Conservation (phyloP, 2,797 vertebrate species). For the Eidolon dupreanum region DNA sequence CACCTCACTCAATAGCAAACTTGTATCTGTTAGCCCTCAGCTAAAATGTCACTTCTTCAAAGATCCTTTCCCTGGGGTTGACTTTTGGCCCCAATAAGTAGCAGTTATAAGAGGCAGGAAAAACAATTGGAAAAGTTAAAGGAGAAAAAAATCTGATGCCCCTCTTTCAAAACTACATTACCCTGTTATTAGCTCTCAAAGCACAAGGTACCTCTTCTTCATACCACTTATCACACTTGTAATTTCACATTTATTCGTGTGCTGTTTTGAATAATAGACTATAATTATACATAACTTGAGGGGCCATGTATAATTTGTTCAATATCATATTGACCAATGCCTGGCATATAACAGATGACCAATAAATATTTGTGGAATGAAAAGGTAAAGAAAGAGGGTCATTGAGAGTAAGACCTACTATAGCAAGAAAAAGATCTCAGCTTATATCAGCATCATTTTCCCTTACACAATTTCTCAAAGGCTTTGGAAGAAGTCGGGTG, state of each 20-base stretch:
- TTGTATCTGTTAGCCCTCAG: background rate
- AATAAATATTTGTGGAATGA: background rate
- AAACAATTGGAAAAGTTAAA: no score
- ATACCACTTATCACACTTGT: background rate
- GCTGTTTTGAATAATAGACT: background rate
- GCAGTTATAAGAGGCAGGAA: no score
- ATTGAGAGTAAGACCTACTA: background rate
- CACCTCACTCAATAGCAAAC: background rate
- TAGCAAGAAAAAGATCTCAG: background rate
- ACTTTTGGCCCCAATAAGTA: no score
- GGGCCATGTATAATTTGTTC: background rate
- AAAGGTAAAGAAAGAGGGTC: background rate
- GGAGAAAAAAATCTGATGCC: no score
- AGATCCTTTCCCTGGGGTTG: background rate
- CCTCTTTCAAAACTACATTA: background rate
- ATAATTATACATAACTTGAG: background rate
- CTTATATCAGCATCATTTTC: background rate
- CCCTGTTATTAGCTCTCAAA: background rate
- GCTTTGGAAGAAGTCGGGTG: background rate
- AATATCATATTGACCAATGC: background rate
- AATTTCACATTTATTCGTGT: background rate
- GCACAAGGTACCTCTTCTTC: background rate
- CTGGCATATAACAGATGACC: background rate
- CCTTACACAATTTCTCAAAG: background rate
- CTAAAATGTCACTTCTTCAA: background rate